Base-by-base conservation (phyloP, 2,888 invertebrate species). In the Drepana falcataria region DNA sequence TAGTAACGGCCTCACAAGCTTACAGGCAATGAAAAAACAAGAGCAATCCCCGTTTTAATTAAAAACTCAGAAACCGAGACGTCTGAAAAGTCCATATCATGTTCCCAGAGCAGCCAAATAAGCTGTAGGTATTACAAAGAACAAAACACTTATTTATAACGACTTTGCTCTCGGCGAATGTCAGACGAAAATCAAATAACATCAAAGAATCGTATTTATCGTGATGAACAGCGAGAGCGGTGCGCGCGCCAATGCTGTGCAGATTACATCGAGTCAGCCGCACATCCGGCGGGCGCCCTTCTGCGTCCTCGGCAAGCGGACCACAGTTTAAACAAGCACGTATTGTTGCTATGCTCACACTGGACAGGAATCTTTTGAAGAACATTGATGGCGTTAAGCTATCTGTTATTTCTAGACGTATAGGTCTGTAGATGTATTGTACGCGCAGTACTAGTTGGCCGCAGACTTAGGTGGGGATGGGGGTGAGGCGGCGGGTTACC, bases 191-290 rank as follows among this genome's bases (percentile, higher is more conserved):
- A 75, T 73, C 71, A 67, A 75, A 66, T 63, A 69, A 77, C 75
- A 79, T 85, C 82, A 85, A 84, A 85, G 82, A 65, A 67, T 67
- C 71, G 71, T 77, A 70, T 76, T 73, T 77, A 79, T 79, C 80
- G 65, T 63, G 69, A 79, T 69, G 75, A 76, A 75, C 77, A 72
- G 78, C 69, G 21, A 68, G 67, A 69, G 70, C 67, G 61, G 67
- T 77, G 77, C 74, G 68, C 61, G 65, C 69, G 66, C 69, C 63
- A 48, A 47, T 51, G 53, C 54, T 49, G 48, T 59, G 69, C 72
- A 65, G 77, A 79, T 80, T 72, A 68, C 69, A 73, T 72, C 76
- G 64, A 59, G 65, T 73, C 70, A 67, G 62, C 64, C 68, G 69
- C 67, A 72, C 73, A 79, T 84, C 83, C 83, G 81, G 76, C 64